Evolutionary conservation across 2,113 vertebrate genomes (phyloP), one percentile per base, ranked within the genome.

Genomic region (Cranoglanis bouderius): DNA sequence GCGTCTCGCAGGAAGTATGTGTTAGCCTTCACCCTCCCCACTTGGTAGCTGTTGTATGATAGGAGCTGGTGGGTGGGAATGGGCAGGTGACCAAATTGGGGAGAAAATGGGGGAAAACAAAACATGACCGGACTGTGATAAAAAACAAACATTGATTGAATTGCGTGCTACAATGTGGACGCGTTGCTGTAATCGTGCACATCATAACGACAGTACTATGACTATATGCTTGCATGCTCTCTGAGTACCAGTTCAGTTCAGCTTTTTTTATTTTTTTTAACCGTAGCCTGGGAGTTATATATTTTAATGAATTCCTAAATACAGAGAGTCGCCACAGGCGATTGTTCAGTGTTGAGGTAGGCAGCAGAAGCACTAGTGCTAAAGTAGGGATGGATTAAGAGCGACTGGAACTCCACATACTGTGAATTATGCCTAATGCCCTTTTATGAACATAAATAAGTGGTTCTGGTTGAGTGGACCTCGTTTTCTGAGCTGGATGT

Each of bases 351-450:
- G 75, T 26, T 77, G 14, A 75, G 9, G 72, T 43, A 43, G 19
- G 21, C 75, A n/a, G 75, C 77, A 32, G 13, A 80, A 80, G 29
- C 77, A 53, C 29, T 16, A 32, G 16, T 2, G 16, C 3, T 53
- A 53, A 81, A 53, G 29, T 32, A 53, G 0, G 26, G 49, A 32
- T 53, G 14, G 8, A 1, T 29, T 8, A 19, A 32, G 29, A 51
- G 10, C 9, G 40, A 75, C 9, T 43, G 40, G 9, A 63, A 84
- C 26, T 26, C 59, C 13, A 16, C 38, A 10, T 24, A 43, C 35
- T 63, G 61, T 70, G 63, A 35, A 85, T 85, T 51, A 19, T 51
- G 43, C 14, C 59, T 84, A 40, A 84, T 65, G 82, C 13, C 29
- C 24, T 67, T 51, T 70, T 24, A 63, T 83, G 35, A 43, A 84